Conservation (phyloP, 1,140 invertebrate species). For the Trichonephila inaurata region DNA sequence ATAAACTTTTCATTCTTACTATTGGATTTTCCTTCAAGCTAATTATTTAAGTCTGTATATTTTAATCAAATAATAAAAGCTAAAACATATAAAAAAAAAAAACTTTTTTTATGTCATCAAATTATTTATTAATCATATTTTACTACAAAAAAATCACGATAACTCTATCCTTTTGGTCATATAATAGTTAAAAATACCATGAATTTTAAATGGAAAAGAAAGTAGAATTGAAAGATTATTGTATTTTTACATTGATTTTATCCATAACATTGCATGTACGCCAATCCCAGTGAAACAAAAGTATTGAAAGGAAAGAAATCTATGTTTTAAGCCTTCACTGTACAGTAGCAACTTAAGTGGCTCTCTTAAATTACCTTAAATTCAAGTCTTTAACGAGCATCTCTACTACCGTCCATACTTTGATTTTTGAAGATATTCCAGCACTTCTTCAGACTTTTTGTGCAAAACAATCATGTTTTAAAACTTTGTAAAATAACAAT, state of each 20-base stretch:
- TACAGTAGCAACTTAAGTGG: background rate
- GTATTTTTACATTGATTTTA: background rate
- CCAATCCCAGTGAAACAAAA: background rate
- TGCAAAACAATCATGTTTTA: conserved; percentile 2
- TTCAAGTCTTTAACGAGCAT: background rate
- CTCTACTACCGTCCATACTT: background rate
- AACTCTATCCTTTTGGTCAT: too few relatives aligned
- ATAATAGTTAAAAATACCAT: too few relatives aligned
- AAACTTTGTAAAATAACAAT: background rate
- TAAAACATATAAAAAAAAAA: too few relatives aligned
- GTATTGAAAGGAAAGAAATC: background rate
- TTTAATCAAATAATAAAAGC: too few relatives aligned
- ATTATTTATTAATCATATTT: too few relatives aligned
- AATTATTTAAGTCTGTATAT: too few relatives aligned
- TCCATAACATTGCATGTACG: background rate
- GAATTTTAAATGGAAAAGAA: too few relatives aligned
- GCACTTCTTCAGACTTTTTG: background rate
- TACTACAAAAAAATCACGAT: too few relatives aligned
- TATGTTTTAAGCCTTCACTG: background rate
- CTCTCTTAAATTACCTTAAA: background rate
- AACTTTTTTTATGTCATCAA: too few relatives aligned
- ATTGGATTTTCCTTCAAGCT: too few relatives aligned
- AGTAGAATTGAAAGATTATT: background rate
- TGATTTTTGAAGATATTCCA: background rate
- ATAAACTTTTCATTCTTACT: too few relatives aligned